Percentiles rank a stretch among this genome's conserved stretches.
These are phyloP conservation scores for Sminthurinus signatus DNA, from an alignment of 1,140 invertebrate species.

Conservation along the genomic window DNA sequence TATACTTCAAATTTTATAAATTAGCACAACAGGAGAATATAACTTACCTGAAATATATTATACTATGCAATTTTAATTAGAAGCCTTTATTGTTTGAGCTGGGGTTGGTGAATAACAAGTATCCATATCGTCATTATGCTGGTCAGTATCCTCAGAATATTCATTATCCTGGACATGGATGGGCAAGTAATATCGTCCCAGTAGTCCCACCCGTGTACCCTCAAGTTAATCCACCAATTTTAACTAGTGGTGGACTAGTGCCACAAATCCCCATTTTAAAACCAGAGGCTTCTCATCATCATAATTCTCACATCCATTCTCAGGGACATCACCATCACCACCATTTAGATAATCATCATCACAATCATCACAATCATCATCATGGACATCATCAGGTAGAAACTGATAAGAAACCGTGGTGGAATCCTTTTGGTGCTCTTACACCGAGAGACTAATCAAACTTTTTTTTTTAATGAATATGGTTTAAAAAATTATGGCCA, in stretches of 20 bases:
- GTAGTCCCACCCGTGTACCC: not conserved
- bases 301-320: conserved; percentile 8
- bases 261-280: conserved; percentile 2
- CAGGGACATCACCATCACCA: conserved; percentile 3
- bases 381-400: not conserved
- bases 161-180: conserved; percentile 4
- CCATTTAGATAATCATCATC: not conserved
- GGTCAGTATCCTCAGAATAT: too few relatives aligned
- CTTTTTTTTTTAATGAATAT: too few relatives aligned
- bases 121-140: not conserved
- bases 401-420: conserved; percentile 18
- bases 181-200: conserved; percentile 1
- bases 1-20: too few relatives aligned
- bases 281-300: not conserved
- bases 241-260: not conserved
- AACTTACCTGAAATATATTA: too few relatives aligned
- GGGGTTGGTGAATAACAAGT: conserved; percentile 24
- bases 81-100: conserved; percentile 29
- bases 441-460: conserved; percentile 22
- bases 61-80: too few relatives aligned
- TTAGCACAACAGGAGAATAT: too few relatives aligned
- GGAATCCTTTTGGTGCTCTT: conserved; percentile 29
- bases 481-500: too few relatives aligned
- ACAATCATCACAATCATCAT: conserved; percentile 10
- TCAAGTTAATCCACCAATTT: not conserved